Conservation (phyloP, 2,113 vertebrate genomes). For the Toxostoma redivivum region DNA sequence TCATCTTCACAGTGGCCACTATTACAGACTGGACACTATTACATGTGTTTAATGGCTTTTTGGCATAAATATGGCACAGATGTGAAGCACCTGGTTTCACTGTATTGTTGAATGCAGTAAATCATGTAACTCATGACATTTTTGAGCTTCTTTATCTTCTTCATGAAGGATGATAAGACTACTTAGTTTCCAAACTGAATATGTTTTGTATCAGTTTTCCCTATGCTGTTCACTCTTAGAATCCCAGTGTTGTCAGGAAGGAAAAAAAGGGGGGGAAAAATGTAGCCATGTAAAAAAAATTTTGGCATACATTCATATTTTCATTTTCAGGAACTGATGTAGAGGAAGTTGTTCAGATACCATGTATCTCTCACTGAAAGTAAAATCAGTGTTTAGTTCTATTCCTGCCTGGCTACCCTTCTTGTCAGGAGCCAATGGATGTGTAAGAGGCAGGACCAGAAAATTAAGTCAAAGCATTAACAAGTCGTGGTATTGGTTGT, state of each 20-base stretch:
- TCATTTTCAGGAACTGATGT: not conserved
- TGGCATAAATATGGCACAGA: not conserved
- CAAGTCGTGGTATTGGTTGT: not conserved
- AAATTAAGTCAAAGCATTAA: not conserved
- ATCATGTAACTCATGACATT: not conserved
- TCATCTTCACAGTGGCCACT: not conserved
- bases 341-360: not conserved
- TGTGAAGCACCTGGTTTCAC: not conserved
- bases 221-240: not conserved
- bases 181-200: not conserved
- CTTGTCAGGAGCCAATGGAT: not conserved
- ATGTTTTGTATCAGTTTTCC: not conserved
- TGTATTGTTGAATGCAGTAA: not conserved
- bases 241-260: not conserved
- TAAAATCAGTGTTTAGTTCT: not conserved
- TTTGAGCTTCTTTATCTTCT: not conserved
- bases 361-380: not conserved
- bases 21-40: not conserved
- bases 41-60: not conserved
- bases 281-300: not conserved
- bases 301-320: not conserved
- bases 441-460: not conserved
- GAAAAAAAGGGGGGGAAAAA: not conserved
- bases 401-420: not conserved
- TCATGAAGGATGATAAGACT: not conserved